Base-by-base conservation (phyloP, 2,888 invertebrate genomes). In the Drosophila anomalata region DNA sequence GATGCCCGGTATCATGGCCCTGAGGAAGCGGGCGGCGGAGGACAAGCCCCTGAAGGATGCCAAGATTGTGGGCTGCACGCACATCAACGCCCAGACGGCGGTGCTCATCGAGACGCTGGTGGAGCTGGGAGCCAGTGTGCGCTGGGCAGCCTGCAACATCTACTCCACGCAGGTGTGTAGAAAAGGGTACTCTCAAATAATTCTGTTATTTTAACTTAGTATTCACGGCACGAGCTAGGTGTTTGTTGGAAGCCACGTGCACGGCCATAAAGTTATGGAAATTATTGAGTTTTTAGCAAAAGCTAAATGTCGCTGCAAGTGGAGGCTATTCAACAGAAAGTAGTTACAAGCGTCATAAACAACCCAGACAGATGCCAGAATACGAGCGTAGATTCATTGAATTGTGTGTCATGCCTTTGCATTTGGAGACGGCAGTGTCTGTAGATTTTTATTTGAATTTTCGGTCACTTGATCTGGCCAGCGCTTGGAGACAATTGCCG, bases 111-210 rank as follows among this genome's bases (percentile, higher is more conserved):
- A 98, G 91, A 98, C 98, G 0, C 92, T 98, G 41, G 95, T 95
- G 0, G 96, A 96, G 57, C 93, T 98, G 20, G 98, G 98, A 0
- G 98, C 98, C 4, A 96, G 96, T 0, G 95, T 99, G 3, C 95
- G 98, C 90, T 98, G 98, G 98, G 96, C 98, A 0, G 98, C 98
- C 2, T 99, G 99, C 92, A 99, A 99, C 92, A 99, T 99, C 87
- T 99, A 98, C 92, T 99, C 98, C 59, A 99, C 99, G 12, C 98
- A 96, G 93, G 95, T 95, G 17, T 17, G 17, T 17, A 17, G 17
- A 17, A 17, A 17, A 17, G 91, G 82, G 89, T 87, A 55, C 22
- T n/a, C 17, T 17, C 17, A 1, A 17, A 22, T n/a, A 7, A 6
- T 9, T 41, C 7, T 17, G 9, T 7, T 14, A 14, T 41, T 41